These are phyloP conservation scores for Sitta carolinensis DNA, from an alignment of 2,797 vertebrate genomes.

Conservation along the genomic window DNA sequence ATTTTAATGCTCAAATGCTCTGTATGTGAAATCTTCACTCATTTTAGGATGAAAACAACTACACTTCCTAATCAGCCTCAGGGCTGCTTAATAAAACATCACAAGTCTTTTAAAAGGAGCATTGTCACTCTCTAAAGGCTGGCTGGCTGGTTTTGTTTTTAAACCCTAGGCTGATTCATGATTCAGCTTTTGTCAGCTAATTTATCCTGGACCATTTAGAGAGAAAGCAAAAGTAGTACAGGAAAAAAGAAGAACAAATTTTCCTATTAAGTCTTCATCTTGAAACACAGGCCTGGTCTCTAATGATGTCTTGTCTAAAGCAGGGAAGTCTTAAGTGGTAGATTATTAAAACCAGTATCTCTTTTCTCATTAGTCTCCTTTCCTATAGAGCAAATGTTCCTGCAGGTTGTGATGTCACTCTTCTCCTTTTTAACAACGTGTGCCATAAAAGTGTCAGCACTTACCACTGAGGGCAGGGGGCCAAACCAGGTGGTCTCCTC, in stretches of 20 bases:
- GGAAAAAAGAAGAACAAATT: background rate
- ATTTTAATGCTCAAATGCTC: background rate
- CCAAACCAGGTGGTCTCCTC: background rate
- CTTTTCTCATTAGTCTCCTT: background rate
- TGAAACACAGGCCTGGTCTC: background rate
- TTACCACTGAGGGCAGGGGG: background rate
- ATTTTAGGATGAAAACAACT: background rate
- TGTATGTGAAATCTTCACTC: background rate
- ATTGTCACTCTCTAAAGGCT: background rate
- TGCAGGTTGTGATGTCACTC: background rate
- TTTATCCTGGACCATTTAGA: background rate
- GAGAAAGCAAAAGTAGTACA: background rate
- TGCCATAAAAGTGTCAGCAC: background rate
- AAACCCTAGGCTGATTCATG: background rate
- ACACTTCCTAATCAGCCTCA: background rate
- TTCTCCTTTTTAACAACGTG: background rate
- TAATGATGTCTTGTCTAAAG: background rate
- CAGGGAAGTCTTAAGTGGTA: background rate
- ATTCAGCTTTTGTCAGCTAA: background rate
- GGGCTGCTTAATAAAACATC: constrained; percentile 19
- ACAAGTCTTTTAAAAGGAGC: background rate
- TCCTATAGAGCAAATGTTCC: background rate
- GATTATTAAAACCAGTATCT: background rate
- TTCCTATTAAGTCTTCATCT: background rate
- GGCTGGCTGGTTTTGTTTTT: background rate